phyloP scores from a whole-genome alignment of 2,797 vertebrate species.

The Spatula clypeata region DNA sequence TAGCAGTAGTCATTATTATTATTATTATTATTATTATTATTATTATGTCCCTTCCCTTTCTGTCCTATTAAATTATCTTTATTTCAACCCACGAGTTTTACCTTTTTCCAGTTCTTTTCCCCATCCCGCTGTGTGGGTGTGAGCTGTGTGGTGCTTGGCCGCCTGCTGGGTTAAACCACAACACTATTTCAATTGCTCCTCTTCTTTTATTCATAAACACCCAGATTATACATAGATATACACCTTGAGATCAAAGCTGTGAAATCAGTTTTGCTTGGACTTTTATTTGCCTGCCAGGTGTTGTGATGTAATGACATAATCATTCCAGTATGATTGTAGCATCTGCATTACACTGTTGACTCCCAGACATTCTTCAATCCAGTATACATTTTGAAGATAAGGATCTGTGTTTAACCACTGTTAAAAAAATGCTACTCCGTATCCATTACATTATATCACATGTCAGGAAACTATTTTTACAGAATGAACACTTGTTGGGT shows the following conservation, averaged over 20 bases:
- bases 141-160: not conserved
- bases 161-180: not conserved
- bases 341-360: not conserved
- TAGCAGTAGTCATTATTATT: too few species aligned
- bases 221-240: not conserved
- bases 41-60: not conserved
- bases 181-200: not conserved
- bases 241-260: not conserved
- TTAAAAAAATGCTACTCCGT: not conserved
- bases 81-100: not conserved
- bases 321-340: not conserved
- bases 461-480: not conserved
- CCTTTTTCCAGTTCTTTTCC: not conserved
- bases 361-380: not conserved
- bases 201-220: not conserved
- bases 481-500: not conserved
- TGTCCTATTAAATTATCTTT: not conserved
- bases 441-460: not conserved
- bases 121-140: not conserved
- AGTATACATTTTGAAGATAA: not conserved
- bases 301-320: not conserved
- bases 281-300: not conserved
- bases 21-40: not conserved
- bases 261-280: not conserved
- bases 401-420: not conserved